phyloP scores from a whole-genome alignment of 2,888 invertebrate genomes.

The Neoaliturus tenellus region DNA sequence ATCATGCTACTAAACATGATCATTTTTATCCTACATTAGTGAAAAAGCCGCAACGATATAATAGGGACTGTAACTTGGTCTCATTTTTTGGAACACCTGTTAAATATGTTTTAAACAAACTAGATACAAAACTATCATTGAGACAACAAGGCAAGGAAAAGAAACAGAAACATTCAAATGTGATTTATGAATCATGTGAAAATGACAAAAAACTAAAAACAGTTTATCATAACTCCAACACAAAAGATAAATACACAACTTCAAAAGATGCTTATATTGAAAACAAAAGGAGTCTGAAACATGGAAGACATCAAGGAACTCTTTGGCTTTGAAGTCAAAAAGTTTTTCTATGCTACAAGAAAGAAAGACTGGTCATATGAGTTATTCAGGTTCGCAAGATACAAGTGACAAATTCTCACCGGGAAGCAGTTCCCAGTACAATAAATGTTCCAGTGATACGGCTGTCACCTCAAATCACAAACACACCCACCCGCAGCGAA shows the following conservation, averaged over 20 bases:
- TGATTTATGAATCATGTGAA: not conserved
- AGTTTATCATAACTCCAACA: not conserved
- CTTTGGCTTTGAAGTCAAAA: slow-evolving; percentile 1
- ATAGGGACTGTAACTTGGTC: slow-evolving; percentile 32
- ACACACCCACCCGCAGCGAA: not conserved
- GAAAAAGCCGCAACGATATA: not conserved
- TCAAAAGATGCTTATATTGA: not conserved
- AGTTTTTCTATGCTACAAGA: not conserved
- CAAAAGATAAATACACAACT: not conserved
- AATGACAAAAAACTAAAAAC: slow-evolving; percentile 16
- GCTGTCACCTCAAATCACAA: not conserved
- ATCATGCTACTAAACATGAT: not conserved
- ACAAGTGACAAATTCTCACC: not conserved
- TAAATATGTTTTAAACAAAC: slow-evolving; percentile 24
- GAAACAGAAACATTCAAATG: not conserved
- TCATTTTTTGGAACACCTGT: slow-evolving; percentile 19
- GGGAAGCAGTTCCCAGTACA: not conserved
- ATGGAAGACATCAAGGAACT: not conserved
- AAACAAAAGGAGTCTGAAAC: not conserved
- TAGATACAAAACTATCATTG: slow-evolving; percentile 7
- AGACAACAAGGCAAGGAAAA: not conserved
- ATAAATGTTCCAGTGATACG: not conserved
- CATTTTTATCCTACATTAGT: not conserved
- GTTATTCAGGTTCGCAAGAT: slow-evolving; percentile 28
- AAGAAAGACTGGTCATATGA: not conserved